A percentile compares a stretch with the other conserved stretches of the same genome.
phyloP scores from a whole-genome alignment of 2,888 invertebrate species.

The Toxonevra muliebris region DNA sequence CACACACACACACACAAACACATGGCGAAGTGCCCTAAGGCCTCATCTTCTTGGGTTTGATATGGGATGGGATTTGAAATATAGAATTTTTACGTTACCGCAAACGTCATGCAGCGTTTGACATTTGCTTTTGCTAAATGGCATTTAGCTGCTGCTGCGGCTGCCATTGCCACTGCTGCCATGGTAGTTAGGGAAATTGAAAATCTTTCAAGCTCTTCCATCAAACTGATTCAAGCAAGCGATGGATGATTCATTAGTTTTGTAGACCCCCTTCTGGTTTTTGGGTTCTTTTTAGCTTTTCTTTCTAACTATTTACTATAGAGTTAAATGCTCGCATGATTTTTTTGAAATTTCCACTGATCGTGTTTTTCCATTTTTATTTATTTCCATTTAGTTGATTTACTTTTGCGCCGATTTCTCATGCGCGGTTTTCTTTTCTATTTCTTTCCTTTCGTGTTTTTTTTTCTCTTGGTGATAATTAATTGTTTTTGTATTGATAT shows the following conservation, averaged over 20 bases:
- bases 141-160: constrained; percentile 27
- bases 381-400: not conserved
- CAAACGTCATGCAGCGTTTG: not conserved
- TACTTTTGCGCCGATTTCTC: not conserved
- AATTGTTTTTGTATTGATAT: constrained; percentile 30
- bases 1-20: too few species aligned
- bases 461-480: constrained; percentile 14
- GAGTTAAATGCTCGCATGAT: not conserved
- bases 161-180: constrained; percentile 21
- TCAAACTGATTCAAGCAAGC: too few species aligned
- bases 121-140: constrained; percentile 25
- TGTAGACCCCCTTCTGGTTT: too few species aligned
- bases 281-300: not conserved
- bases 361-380: not conserved
- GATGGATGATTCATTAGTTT: too few species aligned
- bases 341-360: not conserved
- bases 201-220: too few species aligned
- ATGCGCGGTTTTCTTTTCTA: not conserved
- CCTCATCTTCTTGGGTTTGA: too few species aligned
- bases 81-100: too few species aligned
- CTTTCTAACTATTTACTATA: not conserved
- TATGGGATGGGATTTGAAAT: too few species aligned
- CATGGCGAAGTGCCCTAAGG: too few species aligned
- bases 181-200: too few species aligned
- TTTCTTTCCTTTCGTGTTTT: not conserved